Evolutionary conservation across 2,888 invertebrate genomes (phyloP).

Genomic region (Drosophila meridiana): DNA sequence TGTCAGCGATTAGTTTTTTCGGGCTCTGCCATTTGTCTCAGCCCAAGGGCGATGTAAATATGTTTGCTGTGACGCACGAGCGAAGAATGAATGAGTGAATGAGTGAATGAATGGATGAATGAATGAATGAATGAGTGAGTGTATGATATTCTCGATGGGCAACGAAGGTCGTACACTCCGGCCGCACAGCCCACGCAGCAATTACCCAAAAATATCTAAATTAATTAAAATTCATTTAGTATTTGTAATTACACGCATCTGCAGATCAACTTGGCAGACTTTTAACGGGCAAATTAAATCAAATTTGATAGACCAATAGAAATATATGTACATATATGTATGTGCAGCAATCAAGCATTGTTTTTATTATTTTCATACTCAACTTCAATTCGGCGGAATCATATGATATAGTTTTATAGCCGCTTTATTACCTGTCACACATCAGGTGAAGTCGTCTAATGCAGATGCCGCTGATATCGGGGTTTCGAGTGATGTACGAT

Average conservation of each 20-base stretch:
- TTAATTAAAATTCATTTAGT: conserved; percentile 11
- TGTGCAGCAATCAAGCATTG: neutral
- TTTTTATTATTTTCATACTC: neutral
- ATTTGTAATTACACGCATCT: conserved; percentile 6
- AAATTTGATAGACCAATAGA: neutral
- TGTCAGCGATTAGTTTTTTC: conserved; percentile 50
- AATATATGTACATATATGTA: neutral
- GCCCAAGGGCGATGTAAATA: conserved; percentile 52
- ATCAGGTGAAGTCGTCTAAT: conserved; percentile 16
- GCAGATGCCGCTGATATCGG: neutral
- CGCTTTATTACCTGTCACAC: conserved; percentile 14
- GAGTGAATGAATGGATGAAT: conserved; percentile 20
- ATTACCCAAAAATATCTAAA: conserved; percentile 1
- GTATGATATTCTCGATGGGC: conserved; percentile 45
- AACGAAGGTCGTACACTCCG: conserved; percentile 50
- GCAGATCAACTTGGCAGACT: neutral
- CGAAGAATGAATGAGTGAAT: conserved; percentile 43
- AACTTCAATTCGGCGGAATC: conserved; percentile 23
- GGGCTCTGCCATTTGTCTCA: conserved; percentile 38
- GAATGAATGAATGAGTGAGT: conserved; percentile 32
- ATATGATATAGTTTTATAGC: conserved; percentile 6
- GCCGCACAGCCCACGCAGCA: conserved; percentile 10
- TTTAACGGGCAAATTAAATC: neutral
- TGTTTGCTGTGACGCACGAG: conserved; percentile 61
- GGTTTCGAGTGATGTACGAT: neutral